These are phyloP conservation scores for Scomberomorus guttatus DNA, from an alignment of 2,797 vertebrate species.

Conservation along the genomic window DNA sequence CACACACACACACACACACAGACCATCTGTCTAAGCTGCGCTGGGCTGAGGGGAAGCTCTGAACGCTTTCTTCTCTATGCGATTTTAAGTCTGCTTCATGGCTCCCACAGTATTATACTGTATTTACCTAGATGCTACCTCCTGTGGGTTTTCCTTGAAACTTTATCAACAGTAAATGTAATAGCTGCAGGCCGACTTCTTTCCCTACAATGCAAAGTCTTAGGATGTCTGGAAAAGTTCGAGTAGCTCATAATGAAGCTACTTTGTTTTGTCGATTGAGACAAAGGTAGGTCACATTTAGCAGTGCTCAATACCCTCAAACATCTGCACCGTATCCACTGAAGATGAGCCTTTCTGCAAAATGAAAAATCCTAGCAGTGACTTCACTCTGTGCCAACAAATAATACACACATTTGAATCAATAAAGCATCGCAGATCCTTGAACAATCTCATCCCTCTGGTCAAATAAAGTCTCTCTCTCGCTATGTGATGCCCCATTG, in stretches of 20 bases:
- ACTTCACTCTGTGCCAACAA: not conserved
- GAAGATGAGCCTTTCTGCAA: not conserved
- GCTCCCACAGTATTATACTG: not conserved
- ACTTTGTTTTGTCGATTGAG: too few species aligned
- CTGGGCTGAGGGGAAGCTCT: constrained; percentile 1
- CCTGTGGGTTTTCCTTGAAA: constrained; percentile 24
- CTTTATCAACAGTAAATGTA: constrained; percentile 20
- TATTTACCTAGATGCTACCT: not conserved
- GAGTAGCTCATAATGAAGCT: too few species aligned
- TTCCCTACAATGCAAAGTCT: not conserved
- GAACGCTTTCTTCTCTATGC: not conserved
- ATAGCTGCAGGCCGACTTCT: not conserved
- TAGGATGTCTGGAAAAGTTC: not conserved
- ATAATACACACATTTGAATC: not conserved
- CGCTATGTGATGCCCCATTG: too few species aligned
- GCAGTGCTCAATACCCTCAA: not conserved
- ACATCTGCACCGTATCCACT: not conserved
- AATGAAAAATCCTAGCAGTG: not conserved
- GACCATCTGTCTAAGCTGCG: constrained; percentile 11
- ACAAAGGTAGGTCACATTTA: too few species aligned
- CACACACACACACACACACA: constrained; percentile 18
- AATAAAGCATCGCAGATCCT: not conserved
- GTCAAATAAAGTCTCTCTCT: not conserved
- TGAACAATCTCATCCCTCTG: not conserved
- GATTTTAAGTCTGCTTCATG: not conserved